These are phyloP conservation scores for Zapornia atra DNA, from an alignment of 2,113 vertebrate genomes.

Conservation along the genomic window DNA sequence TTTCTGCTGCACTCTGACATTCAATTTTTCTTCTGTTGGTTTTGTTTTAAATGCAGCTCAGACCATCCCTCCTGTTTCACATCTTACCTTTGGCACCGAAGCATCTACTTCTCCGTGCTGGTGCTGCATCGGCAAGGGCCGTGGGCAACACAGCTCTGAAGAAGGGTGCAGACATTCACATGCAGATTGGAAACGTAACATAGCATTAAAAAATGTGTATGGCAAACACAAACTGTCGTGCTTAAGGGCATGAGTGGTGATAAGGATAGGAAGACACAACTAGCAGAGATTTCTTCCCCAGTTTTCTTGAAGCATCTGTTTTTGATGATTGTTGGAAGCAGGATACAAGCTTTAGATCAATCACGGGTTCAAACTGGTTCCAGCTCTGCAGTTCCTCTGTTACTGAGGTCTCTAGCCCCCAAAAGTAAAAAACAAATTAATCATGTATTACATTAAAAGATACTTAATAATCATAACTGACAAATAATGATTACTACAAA, in stretches of 20 bases:
- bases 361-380: not conserved
- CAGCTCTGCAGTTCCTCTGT: not conserved
- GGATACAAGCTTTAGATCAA: not conserved
- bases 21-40: not conserved
- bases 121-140: not conserved
- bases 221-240: not conserved
- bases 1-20: not conserved
- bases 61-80: not conserved
- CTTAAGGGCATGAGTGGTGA: not conserved
- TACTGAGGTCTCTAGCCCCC: not conserved
- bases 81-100: not conserved
- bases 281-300: not conserved
- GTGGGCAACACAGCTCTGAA: not conserved
- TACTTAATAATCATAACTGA: not conserved
- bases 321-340: not conserved
- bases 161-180: not conserved
- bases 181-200: not conserved
- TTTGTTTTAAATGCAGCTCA: not conserved
- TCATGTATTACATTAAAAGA: not conserved
- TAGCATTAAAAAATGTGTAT: not conserved
- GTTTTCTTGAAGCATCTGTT: not conserved
- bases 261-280: not conserved
- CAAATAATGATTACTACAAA: not conserved
- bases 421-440: not conserved
- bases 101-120: not conserved